Percentiles rank a stretch among this genome's conserved stretches.
Evolutionary conservation across 2,888 invertebrate genomes (phyloP).

Genomic region (Caenorhabditis becei): DNA sequence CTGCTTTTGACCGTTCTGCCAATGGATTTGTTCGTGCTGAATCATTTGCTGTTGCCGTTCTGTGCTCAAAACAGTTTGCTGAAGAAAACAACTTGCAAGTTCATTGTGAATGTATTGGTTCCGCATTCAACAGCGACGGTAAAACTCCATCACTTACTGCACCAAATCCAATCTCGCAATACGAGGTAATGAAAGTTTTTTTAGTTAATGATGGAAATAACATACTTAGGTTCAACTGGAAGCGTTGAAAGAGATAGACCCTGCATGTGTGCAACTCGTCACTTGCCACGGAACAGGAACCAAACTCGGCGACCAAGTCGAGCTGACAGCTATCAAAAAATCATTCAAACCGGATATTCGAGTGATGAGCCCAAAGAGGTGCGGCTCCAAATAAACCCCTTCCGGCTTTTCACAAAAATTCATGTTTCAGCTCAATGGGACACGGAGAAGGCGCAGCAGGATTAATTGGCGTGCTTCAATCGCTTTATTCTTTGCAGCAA

Average conservation of each 20-base stretch:
- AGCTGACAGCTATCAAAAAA: slow-evolving; percentile 67
- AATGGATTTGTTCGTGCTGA: slow-evolving; percentile 82
- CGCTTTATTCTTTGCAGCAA: slow-evolving; percentile 63
- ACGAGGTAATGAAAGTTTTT: slow-evolving; percentile 49
- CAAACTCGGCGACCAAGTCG: slow-evolving; percentile 76
- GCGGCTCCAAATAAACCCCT: neutral
- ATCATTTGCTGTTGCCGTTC: slow-evolving; percentile 78
- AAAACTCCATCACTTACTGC: slow-evolving; percentile 75
- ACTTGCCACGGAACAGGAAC: slow-evolving; percentile 81
- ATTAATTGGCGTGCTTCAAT: slow-evolving; percentile 67
- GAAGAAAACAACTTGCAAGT: slow-evolving; percentile 54
- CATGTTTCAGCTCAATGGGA: slow-evolving; percentile 63
- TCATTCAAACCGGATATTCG: slow-evolving; percentile 61
- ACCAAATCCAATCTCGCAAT: slow-evolving; percentile 69
- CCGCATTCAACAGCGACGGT: slow-evolving; percentile 79
- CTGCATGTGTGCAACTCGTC: slow-evolving; percentile 68
- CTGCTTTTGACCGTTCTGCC: slow-evolving; percentile 80
- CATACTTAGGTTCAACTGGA: slow-evolving; percentile 60
- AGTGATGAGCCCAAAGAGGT: slow-evolving; percentile 55
- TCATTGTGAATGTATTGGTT: slow-evolving; percentile 63
- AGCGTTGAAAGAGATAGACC: slow-evolving; percentile 55
- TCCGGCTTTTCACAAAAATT: neutral
- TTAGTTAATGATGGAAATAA: too few relatives aligned
- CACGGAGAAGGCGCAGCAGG: slow-evolving; percentile 70
- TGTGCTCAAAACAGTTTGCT: slow-evolving; percentile 64